Conservation (phyloP, 2,888 invertebrate species). For the Vesta saturnalis region DNA sequence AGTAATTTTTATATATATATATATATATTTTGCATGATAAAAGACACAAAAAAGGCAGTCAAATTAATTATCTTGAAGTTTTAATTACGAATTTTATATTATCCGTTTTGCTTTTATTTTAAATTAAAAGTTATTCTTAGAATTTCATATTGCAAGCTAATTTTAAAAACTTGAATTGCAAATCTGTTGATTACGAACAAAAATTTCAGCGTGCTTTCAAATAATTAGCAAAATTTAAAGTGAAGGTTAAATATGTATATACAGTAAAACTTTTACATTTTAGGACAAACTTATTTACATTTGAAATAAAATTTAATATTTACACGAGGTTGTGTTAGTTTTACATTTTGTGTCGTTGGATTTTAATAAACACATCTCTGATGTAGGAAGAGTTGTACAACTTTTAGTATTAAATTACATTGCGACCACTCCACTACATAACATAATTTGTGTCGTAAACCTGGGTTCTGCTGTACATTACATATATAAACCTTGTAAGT, state of each 20-base stretch:
- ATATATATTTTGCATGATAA: background rate
- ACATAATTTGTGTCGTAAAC: slow-evolving; percentile 45
- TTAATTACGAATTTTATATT: background rate
- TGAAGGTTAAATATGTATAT: slow-evolving; percentile 26
- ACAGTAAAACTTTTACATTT: slow-evolving; percentile 24
- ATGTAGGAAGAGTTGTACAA: slow-evolving; percentile 40
- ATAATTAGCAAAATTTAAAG: slow-evolving; percentile 27
- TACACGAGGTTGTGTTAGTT: slow-evolving; percentile 32
- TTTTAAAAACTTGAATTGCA: slow-evolving; percentile 35
- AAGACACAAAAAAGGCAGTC: background rate
- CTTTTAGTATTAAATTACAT: slow-evolving; percentile 49
- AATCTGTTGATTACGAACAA: slow-evolving; percentile 29
- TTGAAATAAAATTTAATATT: slow-evolving; percentile 35
- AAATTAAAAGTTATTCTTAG: background rate
- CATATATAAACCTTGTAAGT: slow-evolving; percentile 22
- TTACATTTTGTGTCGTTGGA: slow-evolving; percentile 32
- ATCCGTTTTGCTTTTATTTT: background rate
- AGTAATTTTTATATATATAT: too few species aligned
- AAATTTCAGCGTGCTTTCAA: slow-evolving; percentile 31
- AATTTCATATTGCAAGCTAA: background rate
- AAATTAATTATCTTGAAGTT: slow-evolving; percentile 3
- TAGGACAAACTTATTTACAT: slow-evolving; percentile 26
- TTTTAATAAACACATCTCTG: slow-evolving; percentile 35
- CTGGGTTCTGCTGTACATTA: slow-evolving; percentile 28
- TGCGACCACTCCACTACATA: slow-evolving; percentile 47